Base-by-base conservation (phyloP, 2,797 vertebrate species). In the Pantherophis alleghaniensis region DNA sequence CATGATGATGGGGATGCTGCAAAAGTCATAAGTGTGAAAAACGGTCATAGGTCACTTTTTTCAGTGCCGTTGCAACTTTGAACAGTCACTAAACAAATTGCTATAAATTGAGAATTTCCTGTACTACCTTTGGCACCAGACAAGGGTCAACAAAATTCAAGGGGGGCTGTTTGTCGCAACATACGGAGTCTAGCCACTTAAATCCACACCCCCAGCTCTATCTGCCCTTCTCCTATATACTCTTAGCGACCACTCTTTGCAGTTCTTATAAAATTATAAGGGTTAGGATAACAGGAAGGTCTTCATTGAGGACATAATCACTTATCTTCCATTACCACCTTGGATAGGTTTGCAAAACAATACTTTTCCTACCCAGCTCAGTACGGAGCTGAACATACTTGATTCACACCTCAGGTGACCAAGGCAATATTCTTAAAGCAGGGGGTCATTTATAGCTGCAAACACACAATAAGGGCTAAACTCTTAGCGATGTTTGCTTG, bases 401-500 rank as follows among this genome's bases (percentile, higher is more conserved):
- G 90, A 86, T 95, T 94, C 92, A 96, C 90, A 86, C 93, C 94
- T 95, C 90, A 42, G 91, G 94, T 92, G 94, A 96, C 95, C 94
- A 94, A 92, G 95, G 92, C 92, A 94, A 94, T 47, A 86, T 93
- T 96, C 90, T 96, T 93, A 92, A 97, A 96, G 94, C 93, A 86
- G n/a, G 94, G 57, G 95, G 96, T 96, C 96, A 96, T 97, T 95
- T 79, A 79, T 91, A 95, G 97, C 94, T 96, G 94, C 91, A 92
- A 95, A 97, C 9, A 90, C 83, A 94, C 93, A 91, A 94, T 74
- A 57, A 0, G 28, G 37, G 94, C 95, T 93, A 93, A 95, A 94
- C 69, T 83, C 74, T 93, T 91, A 95, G 94, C 96, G 95, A 95
- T 95, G 95, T 96, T 98, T 97, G 96, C 97, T 96, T 97, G 96